Evolutionary conservation across 2,797 vertebrate species (phyloP).

Genomic region (Bradypodion pumilum): DNA sequence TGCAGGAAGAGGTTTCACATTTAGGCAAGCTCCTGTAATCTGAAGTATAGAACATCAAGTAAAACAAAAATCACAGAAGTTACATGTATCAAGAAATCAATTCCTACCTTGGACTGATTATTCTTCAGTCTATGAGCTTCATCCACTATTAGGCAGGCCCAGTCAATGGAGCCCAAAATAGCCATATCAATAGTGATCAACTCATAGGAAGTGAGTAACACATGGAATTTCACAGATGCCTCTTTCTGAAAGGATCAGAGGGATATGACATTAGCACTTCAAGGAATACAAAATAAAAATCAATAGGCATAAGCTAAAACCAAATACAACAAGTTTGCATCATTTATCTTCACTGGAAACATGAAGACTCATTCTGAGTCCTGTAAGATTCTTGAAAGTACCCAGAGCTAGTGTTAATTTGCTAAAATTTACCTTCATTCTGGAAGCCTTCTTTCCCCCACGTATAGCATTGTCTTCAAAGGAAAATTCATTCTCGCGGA

Average conservation of each 20-base stretch:
- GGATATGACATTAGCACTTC: neutral
- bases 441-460: conserved; percentile 95
- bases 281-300: neutral
- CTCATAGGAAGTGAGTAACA: conserved; percentile 95
- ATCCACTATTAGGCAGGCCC: conserved; percentile 97
- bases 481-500: conserved; percentile 97
- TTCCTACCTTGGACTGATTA: conserved; percentile 93
- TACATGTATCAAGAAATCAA: neutral
- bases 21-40: neutral
- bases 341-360: neutral
- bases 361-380: neutral
- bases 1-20: neutral
- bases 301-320: neutral
- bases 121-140: conserved; percentile 98
- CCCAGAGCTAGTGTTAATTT: neutral
- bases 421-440: conserved; percentile 90
- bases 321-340: neutral
- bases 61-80: neutral
- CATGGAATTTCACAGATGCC: conserved; percentile 94
- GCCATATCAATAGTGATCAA: conserved; percentile 98
- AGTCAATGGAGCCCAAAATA: conserved; percentile 95
- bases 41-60: neutral
- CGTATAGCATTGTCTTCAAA: conserved; percentile 97
- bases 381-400: neutral
- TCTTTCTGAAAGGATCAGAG: conserved; percentile 86